These are phyloP conservation scores for Hyperoodon ampullatus DNA, from an alignment of 2,113 vertebrate genomes.

Conservation along the genomic window DNA sequence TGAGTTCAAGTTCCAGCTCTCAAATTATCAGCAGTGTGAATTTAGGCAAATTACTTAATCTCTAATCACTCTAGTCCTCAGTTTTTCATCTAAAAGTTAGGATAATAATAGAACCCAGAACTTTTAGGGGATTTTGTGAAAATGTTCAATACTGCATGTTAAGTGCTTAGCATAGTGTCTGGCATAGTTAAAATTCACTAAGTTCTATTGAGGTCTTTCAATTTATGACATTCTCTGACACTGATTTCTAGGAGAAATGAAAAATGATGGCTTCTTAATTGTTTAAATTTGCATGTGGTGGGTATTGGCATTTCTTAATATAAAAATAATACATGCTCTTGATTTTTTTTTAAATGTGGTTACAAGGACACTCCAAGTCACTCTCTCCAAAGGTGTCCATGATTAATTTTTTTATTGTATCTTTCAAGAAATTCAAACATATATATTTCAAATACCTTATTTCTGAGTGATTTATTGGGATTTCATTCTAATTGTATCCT, in stretches of 20 bases:
- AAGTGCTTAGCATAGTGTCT: background rate
- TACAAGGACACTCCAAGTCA: background rate
- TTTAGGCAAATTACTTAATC: background rate
- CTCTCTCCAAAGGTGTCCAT: background rate
- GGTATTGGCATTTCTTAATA: background rate
- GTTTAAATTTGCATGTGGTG: background rate
- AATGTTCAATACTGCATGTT: background rate
- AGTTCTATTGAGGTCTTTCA: background rate
- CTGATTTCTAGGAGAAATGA: background rate
- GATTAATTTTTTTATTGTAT: background rate
- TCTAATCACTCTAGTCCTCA: background rate
- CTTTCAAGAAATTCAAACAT: background rate
- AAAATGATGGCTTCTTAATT: background rate
- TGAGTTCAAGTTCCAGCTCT: background rate
- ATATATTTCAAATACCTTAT: background rate
- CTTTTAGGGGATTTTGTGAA: background rate
- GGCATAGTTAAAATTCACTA: background rate
- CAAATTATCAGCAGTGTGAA: background rate
- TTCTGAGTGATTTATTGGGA: background rate
- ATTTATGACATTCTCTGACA: background rate
- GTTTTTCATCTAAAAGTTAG: background rate
- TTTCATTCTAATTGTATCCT: background rate
- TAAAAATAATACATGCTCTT: background rate
- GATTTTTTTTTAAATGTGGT: background rate
- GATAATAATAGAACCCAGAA: background rate